Percentiles rank a stretch among this genome's conserved stretches.
Evolutionary conservation across 2,888 invertebrate genomes (phyloP).

Genomic region (Trachelus tabidus): DNA sequence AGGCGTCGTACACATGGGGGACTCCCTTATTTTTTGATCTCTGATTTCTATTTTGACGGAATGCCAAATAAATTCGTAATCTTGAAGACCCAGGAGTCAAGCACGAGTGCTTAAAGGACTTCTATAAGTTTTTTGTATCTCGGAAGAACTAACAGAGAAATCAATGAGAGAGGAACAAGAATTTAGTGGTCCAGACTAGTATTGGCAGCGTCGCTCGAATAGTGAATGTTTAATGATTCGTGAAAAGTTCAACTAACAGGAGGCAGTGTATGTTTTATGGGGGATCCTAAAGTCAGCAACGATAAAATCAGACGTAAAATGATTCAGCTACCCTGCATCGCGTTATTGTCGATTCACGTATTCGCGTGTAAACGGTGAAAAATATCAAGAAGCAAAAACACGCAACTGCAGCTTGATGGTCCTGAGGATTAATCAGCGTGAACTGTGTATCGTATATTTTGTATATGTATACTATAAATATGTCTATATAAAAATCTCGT

Average conservation of each 20-base stretch:
- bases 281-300: not conserved
- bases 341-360: not conserved
- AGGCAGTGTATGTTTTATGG: not conserved
- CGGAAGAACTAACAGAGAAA: not conserved
- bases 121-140: not conserved
- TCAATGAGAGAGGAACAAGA: not conserved
- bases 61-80: not conserved
- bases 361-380: not conserved
- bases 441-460: not conserved
- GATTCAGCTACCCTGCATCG: not conserved
- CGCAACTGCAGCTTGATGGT: not conserved
- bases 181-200: not conserved
- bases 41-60: not conserved
- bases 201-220: not conserved
- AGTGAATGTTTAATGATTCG: not conserved
- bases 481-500: not conserved
- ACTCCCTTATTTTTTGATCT: not conserved
- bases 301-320: not conserved
- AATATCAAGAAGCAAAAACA: not conserved
- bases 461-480: not conserved
- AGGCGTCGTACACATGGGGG: not conserved
- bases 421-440: not conserved
- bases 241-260: not conserved
- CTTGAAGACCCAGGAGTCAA: not conserved
- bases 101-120: not conserved